These are phyloP conservation scores for Troglohyphantes excavatus DNA, from an alignment of 2,888 invertebrate genomes.

Conservation along the genomic window DNA sequence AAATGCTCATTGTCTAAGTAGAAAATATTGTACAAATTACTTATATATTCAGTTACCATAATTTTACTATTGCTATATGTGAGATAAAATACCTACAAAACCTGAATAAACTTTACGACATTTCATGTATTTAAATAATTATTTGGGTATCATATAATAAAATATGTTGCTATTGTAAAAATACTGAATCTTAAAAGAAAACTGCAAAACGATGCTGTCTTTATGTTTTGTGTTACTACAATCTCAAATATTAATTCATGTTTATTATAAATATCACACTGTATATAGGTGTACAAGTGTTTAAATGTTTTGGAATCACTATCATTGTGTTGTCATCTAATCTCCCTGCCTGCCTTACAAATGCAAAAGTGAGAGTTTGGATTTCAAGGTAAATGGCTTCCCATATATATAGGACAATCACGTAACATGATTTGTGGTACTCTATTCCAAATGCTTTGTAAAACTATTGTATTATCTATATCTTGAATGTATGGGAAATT, in stretches of 20 bases:
- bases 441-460: conserved; percentile 60
- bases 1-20: too few species aligned
- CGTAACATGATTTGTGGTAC: conserved; percentile 7
- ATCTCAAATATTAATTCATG: neutral
- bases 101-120: too few species aligned
- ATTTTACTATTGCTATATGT: too few species aligned
- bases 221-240: too few species aligned
- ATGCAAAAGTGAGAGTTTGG: conserved; percentile 4
- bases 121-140: too few species aligned
- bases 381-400: conserved; percentile 29
- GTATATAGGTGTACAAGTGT: conserved; percentile 40
- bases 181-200: too few species aligned
- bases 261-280: conserved; percentile 24
- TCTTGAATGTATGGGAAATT: conserved; percentile 40
- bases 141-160: too few species aligned
- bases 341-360: conserved; percentile 10
- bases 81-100: too few species aligned
- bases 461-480: conserved; percentile 34
- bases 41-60: too few species aligned
- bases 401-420: conserved; percentile 50
- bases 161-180: too few species aligned
- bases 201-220: too few species aligned
- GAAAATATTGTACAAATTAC: too few species aligned
- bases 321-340: conserved; percentile 17
- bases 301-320: conserved; percentile 18